These are phyloP conservation scores for Phyllotis vaccarum DNA, from an alignment of 2,797 vertebrate genomes.

Conservation along the genomic window DNA sequence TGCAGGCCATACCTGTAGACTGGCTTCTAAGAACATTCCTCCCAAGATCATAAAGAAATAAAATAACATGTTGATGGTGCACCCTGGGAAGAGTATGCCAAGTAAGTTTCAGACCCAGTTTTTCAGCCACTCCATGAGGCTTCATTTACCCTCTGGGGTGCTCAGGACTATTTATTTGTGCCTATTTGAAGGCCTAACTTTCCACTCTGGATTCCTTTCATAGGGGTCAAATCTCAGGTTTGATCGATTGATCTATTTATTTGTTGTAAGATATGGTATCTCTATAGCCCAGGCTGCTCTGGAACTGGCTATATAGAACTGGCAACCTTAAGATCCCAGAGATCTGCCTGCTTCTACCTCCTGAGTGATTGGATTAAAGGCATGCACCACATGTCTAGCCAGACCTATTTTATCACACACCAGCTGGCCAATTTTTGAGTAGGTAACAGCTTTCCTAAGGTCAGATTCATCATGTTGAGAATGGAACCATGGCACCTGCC, in stretches of 20 bases:
- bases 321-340: neutral
- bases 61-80: neutral
- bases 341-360: neutral
- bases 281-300: neutral
- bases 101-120: neutral
- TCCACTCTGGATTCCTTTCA: too few relatives aligned
- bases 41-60: neutral
- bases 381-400: neutral
- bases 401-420: neutral
- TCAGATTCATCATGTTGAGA: neutral
- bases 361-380: neutral
- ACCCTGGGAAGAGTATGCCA: neutral
- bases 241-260: neutral
- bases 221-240: neutral
- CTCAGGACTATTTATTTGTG: neutral
- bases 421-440: neutral
- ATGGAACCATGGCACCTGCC: neutral
- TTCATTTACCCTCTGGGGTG: neutral
- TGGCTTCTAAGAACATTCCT: neutral
- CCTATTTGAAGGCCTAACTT: neutral
- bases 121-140: neutral
- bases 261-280: neutral
- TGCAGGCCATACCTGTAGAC: neutral
- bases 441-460: neutral
- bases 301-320: neutral